These are phyloP conservation scores for Xerus inauris DNA, from an alignment of 2,113 vertebrate genomes.

Conservation along the genomic window DNA sequence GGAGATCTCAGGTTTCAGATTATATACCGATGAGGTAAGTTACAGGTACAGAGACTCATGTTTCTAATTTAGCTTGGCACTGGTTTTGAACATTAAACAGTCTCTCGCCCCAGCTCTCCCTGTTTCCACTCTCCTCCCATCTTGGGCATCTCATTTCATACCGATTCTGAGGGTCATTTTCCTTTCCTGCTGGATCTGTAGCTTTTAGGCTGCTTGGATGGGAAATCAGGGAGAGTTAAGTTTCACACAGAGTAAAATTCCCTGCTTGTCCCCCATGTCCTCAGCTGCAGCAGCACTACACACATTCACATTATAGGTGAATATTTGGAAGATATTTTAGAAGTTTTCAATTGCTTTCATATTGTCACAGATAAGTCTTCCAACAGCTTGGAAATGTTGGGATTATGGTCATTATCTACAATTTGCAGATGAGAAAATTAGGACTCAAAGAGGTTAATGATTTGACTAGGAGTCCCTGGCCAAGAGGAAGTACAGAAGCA, in stretches of 20 bases:
- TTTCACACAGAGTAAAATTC: background rate
- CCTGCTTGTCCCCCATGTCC: background rate
- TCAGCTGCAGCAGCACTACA: background rate
- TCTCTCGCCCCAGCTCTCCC: conserved; percentile 1
- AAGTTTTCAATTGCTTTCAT: background rate
- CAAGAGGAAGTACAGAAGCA: conserved; percentile 1
- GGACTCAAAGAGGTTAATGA: conserved; percentile 9
- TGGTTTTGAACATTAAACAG: conserved; percentile 62
- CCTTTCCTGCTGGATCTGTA: background rate
- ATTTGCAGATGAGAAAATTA: conserved; percentile 49
- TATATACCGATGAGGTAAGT: conserved; percentile 76
- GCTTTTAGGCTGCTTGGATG: background rate
- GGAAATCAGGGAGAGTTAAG: background rate
- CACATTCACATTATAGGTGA: background rate
- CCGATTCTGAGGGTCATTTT: conserved; percentile 24
- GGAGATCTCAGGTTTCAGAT: conserved; percentile 75
- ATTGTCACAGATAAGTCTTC: background rate
- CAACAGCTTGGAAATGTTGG: background rate
- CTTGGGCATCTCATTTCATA: conserved; percentile 27
- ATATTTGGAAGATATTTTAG: background rate
- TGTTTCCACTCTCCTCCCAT: conserved; percentile 51
- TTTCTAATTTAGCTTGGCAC: conserved; percentile 79
- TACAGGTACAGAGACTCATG: conserved; percentile 71
- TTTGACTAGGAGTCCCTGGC: background rate
- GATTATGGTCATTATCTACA: conserved; percentile 23